phyloP scores from a whole-genome alignment of 2,113 vertebrate genomes.

The Potamarius usumacintae region DNA sequence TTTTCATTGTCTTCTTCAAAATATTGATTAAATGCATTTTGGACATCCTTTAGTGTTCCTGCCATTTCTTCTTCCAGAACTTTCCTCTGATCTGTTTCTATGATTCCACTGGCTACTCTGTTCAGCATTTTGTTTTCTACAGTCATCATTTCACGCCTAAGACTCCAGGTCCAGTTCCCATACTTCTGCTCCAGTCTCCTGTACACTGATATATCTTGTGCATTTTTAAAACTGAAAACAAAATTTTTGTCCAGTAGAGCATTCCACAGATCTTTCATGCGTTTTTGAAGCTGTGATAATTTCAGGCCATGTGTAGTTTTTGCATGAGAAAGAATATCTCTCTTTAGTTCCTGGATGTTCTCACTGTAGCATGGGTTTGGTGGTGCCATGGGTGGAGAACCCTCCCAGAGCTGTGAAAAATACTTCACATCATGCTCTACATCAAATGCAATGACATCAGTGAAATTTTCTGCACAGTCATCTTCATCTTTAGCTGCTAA shows the following conservation, averaged over 20 bases:
- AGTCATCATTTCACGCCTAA: conserved; percentile 60
- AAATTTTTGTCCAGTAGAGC: conserved; percentile 48
- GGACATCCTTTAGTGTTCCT: neutral
- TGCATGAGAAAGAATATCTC: conserved; percentile 10
- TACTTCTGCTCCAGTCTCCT: conserved; percentile 38
- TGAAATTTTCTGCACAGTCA: conserved; percentile 58
- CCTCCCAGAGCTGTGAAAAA: conserved; percentile 54
- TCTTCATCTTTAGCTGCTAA: conserved; percentile 64
- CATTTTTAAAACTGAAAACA: conserved; percentile 72
- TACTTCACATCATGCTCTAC: conserved; percentile 56
- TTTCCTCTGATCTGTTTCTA: neutral
- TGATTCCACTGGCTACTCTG: conserved; percentile 31
- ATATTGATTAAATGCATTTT: neutral
- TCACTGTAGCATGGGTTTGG: conserved; percentile 56
- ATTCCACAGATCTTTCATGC: conserved; percentile 55
- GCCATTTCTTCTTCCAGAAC: neutral
- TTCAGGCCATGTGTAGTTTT: conserved; percentile 36
- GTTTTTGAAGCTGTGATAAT: conserved; percentile 60
- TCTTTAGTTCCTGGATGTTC: conserved; percentile 51
- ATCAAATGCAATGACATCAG: conserved; percentile 57
- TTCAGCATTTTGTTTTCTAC: conserved; percentile 61
- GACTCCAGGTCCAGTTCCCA: conserved; percentile 12
- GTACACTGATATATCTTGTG: conserved; percentile 60
- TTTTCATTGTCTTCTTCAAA: conserved; percentile 30
- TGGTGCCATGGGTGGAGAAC: conserved; percentile 59